Evolutionary conservation across 2,113 vertebrate genomes (phyloP).

Genomic region (Syrrhaptes paradoxus): DNA sequence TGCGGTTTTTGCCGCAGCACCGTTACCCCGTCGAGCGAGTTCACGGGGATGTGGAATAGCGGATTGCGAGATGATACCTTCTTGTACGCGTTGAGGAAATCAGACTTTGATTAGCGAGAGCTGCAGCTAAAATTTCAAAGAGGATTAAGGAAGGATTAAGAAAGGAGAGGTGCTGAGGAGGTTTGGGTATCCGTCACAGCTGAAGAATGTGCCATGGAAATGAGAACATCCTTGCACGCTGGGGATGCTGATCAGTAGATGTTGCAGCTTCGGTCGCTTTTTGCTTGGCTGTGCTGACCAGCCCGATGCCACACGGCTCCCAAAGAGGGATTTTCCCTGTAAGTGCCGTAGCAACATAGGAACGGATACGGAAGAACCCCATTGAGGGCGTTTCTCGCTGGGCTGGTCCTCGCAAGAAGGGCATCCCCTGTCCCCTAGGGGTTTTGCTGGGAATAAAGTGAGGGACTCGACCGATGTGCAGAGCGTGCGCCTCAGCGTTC

Average conservation of each 20-base stretch:
- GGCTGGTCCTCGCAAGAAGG: rapidly evolving
- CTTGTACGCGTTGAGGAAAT: not conserved
- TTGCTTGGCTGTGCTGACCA: not conserved
- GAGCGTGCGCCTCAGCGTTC: not conserved
- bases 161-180: not conserved
- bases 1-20: not conserved
- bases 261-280: rapidly evolving
- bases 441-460: not conserved
- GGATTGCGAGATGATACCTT: not conserved
- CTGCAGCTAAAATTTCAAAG: not conserved
- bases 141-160: not conserved
- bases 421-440: not conserved
- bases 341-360: not conserved
- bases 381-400: not conserved
- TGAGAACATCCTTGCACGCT: not conserved
- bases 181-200: not conserved
- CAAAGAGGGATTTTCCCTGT: not conserved
- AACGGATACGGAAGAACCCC: not conserved
- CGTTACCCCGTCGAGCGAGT: not conserved
- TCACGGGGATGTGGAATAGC: rapidly evolving
- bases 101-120: not conserved
- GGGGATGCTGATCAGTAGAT: rapidly evolving
- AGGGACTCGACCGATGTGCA: not conserved
- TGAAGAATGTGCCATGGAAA: rapidly evolving
- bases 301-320: rapidly evolving